These are phyloP conservation scores for Peromyscus maniculatus DNA, from an alignment of 2,113 vertebrate species.

Conservation along the genomic window DNA sequence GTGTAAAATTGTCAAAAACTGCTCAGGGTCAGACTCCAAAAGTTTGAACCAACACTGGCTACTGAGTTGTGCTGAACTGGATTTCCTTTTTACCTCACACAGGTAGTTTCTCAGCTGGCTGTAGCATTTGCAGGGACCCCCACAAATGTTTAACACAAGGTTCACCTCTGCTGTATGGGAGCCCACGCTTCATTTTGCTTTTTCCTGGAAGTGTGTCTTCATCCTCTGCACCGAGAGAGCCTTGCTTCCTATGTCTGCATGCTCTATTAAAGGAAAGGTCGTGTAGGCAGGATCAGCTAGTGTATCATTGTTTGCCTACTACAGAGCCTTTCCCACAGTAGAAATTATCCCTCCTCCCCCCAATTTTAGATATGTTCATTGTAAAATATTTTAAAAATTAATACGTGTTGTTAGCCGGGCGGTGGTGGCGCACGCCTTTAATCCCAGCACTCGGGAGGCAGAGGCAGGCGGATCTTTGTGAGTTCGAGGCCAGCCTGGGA, in stretches of 20 bases:
- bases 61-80: background rate
- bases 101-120: background rate
- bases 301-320: background rate
- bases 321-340: background rate
- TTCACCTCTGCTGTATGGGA: background rate
- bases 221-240: background rate
- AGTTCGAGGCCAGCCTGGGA: too few species aligned
- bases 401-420: background rate
- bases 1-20: background rate
- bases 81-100: background rate
- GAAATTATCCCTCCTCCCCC: background rate
- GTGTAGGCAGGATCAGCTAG: background rate
- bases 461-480: too few species aligned
- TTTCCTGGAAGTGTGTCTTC: background rate
- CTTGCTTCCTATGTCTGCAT: background rate
- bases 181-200: background rate
- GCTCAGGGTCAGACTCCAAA: background rate
- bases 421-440: too few species aligned
- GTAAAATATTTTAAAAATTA: slow-evolving; percentile 11
- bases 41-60: background rate
- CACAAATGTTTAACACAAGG: background rate
- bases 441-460: too few species aligned
- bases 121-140: background rate
- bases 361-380: background rate
- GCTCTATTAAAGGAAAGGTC: background rate